phyloP scores from a whole-genome alignment of 1,140 invertebrate genomes.

The Drosophila gunungcola region DNA sequence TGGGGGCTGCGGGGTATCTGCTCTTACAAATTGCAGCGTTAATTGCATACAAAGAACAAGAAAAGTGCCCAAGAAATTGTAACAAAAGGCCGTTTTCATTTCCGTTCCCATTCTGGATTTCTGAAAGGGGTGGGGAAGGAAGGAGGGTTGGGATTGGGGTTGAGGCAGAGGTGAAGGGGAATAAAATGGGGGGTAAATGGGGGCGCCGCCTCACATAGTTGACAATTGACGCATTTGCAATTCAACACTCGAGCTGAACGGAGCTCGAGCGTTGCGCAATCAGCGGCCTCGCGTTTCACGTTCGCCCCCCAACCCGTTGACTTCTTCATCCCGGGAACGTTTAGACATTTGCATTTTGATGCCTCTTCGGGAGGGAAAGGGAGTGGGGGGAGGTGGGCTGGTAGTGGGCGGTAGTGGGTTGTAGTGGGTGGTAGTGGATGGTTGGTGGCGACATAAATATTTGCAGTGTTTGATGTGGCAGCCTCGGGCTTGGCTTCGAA shows the following conservation, averaged over 20 bases:
- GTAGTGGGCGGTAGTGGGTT: background rate
- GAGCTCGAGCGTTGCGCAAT: constrained; percentile 60
- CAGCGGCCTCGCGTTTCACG: constrained; percentile 55
- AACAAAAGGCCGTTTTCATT: constrained; percentile 58
- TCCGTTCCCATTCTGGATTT: constrained; percentile 18
- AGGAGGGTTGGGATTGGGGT: too few relatives aligned
- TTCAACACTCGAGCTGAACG: constrained; percentile 72
- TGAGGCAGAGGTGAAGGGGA: background rate
- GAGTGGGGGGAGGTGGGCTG: background rate
- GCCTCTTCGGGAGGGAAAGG: constrained; percentile 9
- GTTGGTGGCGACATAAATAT: constrained; percentile 67
- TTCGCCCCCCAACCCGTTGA: background rate
- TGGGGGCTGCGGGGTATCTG: constrained; percentile 20
- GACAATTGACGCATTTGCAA: constrained; percentile 83
- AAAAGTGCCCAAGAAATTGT: constrained; percentile 79
- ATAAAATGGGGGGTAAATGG: background rate
- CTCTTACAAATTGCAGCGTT: constrained; percentile 74
- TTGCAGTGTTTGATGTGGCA: constrained; percentile 79
- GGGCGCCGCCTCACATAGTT: constrained; percentile 70
- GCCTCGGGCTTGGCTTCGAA: constrained; percentile 58
- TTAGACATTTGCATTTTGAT: constrained; percentile 67
- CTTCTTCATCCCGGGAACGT: constrained; percentile 12
- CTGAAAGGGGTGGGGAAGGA: too few relatives aligned
- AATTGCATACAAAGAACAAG: constrained; percentile 80
- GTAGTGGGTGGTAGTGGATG: background rate